Percentiles rank a stretch among this genome's conserved stretches.
phyloP scores from a whole-genome alignment of 2,797 vertebrate species.

The Sebastiscus albofasciatus region DNA sequence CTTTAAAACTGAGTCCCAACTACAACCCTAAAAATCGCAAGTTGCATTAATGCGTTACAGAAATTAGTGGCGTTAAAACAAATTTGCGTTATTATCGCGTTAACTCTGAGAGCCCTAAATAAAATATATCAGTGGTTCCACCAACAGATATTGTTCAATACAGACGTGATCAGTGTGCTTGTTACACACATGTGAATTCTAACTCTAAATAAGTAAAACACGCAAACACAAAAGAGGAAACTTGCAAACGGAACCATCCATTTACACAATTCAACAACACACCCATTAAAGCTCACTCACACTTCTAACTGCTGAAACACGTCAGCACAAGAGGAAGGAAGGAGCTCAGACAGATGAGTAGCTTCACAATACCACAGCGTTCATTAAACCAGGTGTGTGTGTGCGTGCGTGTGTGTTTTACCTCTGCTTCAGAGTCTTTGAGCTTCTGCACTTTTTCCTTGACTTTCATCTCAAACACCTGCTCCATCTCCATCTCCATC shows the following conservation, averaged over 20 bases:
- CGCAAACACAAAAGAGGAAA: neutral
- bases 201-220: neutral
- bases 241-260: neutral
- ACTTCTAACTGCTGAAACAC: slow-evolving; percentile 1
- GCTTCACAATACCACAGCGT: neutral
- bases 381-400: too few species aligned
- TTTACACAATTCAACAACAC: neutral
- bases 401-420: slow-evolving; percentile 61
- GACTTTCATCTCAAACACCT: slow-evolving; percentile 99
- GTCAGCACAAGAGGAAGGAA: slow-evolving; percentile 41
- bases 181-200: neutral
- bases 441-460: slow-evolving; percentile 99
- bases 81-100: too few species aligned
- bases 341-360: neutral
- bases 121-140: neutral
- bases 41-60: too few species aligned
- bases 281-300: neutral
- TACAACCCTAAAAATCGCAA: too few species aligned
- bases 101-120: too few species aligned
- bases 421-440: slow-evolving; percentile 99
- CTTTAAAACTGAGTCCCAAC: too few species aligned
- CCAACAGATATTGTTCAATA: neutral
- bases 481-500: slow-evolving; percentile 99
- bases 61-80: too few species aligned
- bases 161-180: neutral